These are phyloP conservation scores for Thereva unica DNA, from an alignment of 2,888 invertebrate species.

Conservation along the genomic window DNA sequence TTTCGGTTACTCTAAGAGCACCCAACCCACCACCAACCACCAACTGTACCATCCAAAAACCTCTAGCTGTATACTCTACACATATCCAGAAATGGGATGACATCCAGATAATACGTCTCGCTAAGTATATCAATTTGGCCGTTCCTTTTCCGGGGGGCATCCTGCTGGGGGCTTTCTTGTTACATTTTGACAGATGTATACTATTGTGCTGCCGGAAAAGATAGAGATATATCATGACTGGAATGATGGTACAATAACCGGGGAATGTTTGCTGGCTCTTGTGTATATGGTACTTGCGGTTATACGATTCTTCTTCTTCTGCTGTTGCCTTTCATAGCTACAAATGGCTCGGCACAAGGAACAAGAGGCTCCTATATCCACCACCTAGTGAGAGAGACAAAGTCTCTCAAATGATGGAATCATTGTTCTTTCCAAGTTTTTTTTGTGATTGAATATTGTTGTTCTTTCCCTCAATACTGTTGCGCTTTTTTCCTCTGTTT, in stretches of 20 bases:
- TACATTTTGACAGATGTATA: conserved; percentile 37
- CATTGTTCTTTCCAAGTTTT: conserved; percentile 25
- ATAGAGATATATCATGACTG: conserved; percentile 17
- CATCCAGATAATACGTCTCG: conserved; percentile 40
- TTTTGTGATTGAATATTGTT: background rate
- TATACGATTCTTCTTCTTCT: no score
- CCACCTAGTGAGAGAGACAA: conserved; percentile 16
- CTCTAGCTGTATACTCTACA: no score
- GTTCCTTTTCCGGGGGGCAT: conserved; percentile 5
- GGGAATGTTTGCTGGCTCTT: background rate
- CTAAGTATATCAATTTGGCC: conserved; percentile 41
- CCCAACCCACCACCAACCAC: no score
- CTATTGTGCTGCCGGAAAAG: conserved; percentile 28
- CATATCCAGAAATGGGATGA: conserved; percentile 21
- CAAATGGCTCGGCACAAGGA: background rate
- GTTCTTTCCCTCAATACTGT: background rate
- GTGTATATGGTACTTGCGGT: no score
- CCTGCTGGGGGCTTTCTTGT: conserved; percentile 26
- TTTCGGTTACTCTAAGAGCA: no score
- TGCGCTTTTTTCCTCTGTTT: conserved; percentile 9
- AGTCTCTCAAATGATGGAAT: conserved; percentile 17
- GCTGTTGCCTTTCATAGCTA: no score
- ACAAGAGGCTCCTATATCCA: conserved; percentile 7
- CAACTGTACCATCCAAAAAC: no score
- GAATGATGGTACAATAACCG: background rate